A percentile compares a stretch with the other conserved stretches of the same genome.
These are phyloP conservation scores for Smutsia temminckii DNA, from an alignment of 2,797 vertebrate genomes.

Conservation along the genomic window DNA sequence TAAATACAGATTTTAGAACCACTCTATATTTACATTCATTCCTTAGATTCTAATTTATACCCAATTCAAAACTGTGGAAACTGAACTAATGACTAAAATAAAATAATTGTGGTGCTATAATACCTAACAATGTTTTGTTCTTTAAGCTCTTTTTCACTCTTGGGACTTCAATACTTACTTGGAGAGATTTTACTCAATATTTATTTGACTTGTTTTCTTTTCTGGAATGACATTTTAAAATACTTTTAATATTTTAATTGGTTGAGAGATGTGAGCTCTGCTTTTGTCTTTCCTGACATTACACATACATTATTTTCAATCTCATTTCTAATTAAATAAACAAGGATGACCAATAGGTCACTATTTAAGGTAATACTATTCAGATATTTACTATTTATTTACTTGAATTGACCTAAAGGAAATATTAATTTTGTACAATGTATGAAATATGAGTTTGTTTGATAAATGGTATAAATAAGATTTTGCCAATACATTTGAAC, in stretches of 20 bases:
- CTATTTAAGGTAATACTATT: background rate
- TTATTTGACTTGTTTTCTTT: constrained; percentile 4
- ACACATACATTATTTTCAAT: constrained; percentile 18
- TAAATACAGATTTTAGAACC: background rate
- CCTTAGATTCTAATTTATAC: background rate
- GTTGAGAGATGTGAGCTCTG: background rate
- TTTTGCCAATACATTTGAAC: background rate
- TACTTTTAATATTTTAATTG: constrained; percentile 24
- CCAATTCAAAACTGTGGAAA: background rate
- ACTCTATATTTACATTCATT: background rate
- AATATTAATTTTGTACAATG: background rate
- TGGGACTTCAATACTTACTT: background rate
- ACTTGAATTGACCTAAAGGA: background rate
- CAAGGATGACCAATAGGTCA: background rate
- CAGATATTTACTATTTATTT: background rate
- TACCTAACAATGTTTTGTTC: background rate
- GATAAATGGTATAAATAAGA: background rate
- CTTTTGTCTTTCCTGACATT: background rate
- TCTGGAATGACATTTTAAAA: background rate
- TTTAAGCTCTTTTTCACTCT: background rate
- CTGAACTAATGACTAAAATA: background rate
- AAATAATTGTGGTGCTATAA: background rate
- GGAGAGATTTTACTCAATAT: background rate
- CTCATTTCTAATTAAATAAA: background rate
- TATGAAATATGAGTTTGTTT: background rate